A percentile compares a stretch with the other conserved stretches of the same genome.
These are phyloP conservation scores for Pseudoips prasinana DNA, from an alignment of 2,888 invertebrate species.

Conservation along the genomic window DNA sequence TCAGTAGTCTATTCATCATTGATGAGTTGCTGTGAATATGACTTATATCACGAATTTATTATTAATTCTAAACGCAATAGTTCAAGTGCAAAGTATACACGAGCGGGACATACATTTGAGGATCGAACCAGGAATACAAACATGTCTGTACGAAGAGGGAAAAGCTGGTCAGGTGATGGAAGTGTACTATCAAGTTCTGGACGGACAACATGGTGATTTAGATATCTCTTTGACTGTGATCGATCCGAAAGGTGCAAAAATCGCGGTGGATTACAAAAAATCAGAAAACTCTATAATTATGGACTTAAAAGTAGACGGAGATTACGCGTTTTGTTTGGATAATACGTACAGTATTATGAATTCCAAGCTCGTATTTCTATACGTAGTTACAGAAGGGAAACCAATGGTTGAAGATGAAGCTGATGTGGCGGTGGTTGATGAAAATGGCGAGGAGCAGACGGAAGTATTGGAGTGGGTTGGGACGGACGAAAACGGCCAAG, in stretches of 20 bases:
- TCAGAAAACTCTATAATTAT: slow-evolving; percentile 85
- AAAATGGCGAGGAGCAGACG: slow-evolving; percentile 50
- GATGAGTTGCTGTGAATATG: slow-evolving; percentile 12
- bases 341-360: slow-evolving; percentile 91
- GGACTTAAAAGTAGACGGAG: slow-evolving; percentile 84
- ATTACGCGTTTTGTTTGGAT: slow-evolving; percentile 93
- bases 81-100: slow-evolving; percentile 38
- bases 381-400: slow-evolving; percentile 85
- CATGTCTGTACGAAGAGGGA: slow-evolving; percentile 63
- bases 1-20: too few relatives aligned
- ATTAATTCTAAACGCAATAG: slow-evolving; percentile 1
- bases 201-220: slow-evolving; percentile 91
- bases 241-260: slow-evolving; percentile 83
- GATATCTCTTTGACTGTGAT: slow-evolving; percentile 89
- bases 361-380: slow-evolving; percentile 91
- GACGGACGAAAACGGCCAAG: slow-evolving; percentile 41
- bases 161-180: slow-evolving; percentile 63
- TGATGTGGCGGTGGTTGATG: slow-evolving; percentile 31
- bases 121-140: slow-evolving; percentile 59
- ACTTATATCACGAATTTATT: slow-evolving; percentile 7
- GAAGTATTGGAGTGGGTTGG: slow-evolving; percentile 63
- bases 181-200: slow-evolving; percentile 82
- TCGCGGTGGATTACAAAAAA: slow-evolving; percentile 86
- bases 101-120: slow-evolving; percentile 63
- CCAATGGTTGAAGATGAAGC: slow-evolving; percentile 56